These are phyloP conservation scores for Mesocentrotus franciscanus DNA, from an alignment of 53 echinoderm and acorn worm genomes.

Conservation along the genomic window DNA sequence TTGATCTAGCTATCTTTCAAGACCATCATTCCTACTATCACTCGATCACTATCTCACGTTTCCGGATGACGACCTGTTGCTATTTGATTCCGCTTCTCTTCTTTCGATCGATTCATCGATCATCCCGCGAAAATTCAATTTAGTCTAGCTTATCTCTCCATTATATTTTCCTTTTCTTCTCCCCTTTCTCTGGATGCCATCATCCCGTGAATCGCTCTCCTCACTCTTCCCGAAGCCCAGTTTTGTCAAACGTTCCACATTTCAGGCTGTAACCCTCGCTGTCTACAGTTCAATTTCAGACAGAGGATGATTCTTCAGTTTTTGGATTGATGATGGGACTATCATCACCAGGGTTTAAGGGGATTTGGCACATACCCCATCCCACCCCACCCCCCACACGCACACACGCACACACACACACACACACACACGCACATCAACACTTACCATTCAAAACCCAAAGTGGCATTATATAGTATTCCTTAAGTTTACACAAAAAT, in stretches of 20 bases:
- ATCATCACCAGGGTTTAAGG: neutral
- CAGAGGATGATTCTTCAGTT: too few relatives aligned
- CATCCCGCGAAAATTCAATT: slow-evolving; percentile 30
- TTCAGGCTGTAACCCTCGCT: neutral
- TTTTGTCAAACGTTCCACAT: neutral
- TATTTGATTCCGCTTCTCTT: slow-evolving; percentile 20
- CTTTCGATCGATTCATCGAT: slow-evolving; percentile 30
- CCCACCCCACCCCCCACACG: too few relatives aligned
- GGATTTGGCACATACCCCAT: too few relatives aligned
- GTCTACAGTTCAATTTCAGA: neutral
- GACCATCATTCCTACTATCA: neutral
- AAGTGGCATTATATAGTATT: too few relatives aligned
- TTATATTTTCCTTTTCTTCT: neutral
- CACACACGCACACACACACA: too few relatives aligned
- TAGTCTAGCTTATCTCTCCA: slow-evolving; percentile 41
- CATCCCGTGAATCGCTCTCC: neutral
- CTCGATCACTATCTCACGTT: neutral
- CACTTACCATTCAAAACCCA: neutral
- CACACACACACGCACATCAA: too few relatives aligned
- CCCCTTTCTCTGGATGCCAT: neutral
- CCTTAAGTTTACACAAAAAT: too few relatives aligned
- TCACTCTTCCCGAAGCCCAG: neutral
- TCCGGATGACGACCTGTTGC: neutral
- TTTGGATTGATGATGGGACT: neutral
- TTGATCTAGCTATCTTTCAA: neutral